phyloP scores from a whole-genome alignment of 1,140 invertebrate genomes.

The Neomicropteryx cornuta region DNA sequence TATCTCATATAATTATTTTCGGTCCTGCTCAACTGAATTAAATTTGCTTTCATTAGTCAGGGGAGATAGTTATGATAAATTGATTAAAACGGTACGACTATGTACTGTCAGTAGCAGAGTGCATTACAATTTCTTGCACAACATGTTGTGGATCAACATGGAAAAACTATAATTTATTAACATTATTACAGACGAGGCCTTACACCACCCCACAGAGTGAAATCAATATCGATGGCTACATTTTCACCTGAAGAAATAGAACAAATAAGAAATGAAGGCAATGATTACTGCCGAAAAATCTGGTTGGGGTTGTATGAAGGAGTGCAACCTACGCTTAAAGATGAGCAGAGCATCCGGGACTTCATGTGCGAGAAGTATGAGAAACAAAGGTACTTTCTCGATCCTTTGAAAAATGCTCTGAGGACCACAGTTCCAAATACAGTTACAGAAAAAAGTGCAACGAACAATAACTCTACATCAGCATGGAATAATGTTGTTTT shows the following conservation, averaged over 20 bases:
- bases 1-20: no score
- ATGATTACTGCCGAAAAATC: conserved; percentile 84
- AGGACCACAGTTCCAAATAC: no score
- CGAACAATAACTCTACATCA: no score
- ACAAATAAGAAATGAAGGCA: conserved; percentile 79
- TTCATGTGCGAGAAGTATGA: conserved; percentile 92
- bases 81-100: no score
- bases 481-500: no score
- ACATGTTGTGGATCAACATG: conserved; percentile 29
- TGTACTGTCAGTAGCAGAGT: no score
- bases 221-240: conserved; percentile 97
- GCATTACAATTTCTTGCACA: no score
- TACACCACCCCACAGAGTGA: conserved; percentile 94
- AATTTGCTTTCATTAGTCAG: no score
- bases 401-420: conserved; percentile 21
- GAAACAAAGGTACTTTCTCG: conserved; percentile 59
- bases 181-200: conserved; percentile 74
- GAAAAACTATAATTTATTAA: conserved; percentile 15
- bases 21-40: no score
- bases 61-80: no score
- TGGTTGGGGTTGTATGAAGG: conserved; percentile 88
- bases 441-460: no score
- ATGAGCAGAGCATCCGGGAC: conserved; percentile 79
- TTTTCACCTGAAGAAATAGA: conserved; percentile 95
- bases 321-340: conserved; percentile 40